A percentile compares a stretch with the other conserved stretches of the same genome.
These are phyloP conservation scores for Tupiocoris notatus DNA, from an alignment of 2,888 invertebrate genomes.

Conservation along the genomic window DNA sequence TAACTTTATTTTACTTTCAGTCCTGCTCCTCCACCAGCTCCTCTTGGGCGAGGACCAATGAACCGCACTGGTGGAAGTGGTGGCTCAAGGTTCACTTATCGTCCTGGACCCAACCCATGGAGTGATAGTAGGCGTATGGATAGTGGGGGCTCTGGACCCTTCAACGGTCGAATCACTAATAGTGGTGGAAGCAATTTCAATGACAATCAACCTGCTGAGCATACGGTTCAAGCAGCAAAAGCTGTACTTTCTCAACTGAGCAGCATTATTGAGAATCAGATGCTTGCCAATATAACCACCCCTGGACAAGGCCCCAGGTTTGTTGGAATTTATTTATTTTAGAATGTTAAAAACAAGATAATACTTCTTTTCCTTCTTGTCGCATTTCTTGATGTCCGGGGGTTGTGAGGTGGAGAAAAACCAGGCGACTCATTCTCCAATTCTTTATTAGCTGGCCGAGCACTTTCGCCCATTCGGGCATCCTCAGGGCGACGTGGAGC, in stretches of 20 bases:
- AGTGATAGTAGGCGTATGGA: background rate
- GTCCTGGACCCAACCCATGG: constrained; percentile 23
- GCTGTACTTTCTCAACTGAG: constrained; percentile 30
- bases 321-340: too few species aligned
- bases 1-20: background rate
- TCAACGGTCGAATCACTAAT: background rate
- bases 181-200: background rate
- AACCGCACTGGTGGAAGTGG: background rate
- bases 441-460: too few species aligned
- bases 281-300: constrained; percentile 13
- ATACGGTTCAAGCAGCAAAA: constrained; percentile 23
- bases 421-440: too few species aligned
- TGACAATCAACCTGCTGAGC: constrained; percentile 12
- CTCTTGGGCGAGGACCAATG: constrained; percentile 3
- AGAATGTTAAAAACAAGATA: background rate
- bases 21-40: background rate
- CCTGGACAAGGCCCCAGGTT: constrained; percentile 1
- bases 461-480: too few species aligned
- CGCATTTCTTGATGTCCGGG: too few species aligned
- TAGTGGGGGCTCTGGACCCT: background rate
- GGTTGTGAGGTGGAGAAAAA: too few species aligned
- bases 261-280: constrained; percentile 31
- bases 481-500: too few species aligned
- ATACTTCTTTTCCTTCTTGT: background rate
- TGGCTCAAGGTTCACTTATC: background rate